phyloP scores from a whole-genome alignment of 2,888 invertebrate genomes.

The Heliconius charithonia region DNA sequence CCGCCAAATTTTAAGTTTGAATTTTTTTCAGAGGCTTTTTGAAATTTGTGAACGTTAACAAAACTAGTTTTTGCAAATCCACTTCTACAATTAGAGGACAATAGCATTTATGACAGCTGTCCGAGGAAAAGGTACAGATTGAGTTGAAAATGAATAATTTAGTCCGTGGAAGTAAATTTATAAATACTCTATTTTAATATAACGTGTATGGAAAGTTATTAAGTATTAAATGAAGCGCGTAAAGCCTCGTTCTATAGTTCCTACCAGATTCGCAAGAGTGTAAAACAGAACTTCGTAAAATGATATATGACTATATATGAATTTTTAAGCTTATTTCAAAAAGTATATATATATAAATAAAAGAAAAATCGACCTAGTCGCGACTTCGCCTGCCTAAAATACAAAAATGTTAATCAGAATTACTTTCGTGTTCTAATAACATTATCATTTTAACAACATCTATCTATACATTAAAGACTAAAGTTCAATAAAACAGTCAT shows the following conservation, averaged over 20 bases:
- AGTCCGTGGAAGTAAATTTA: background rate
- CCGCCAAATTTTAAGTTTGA: conserved; percentile 58
- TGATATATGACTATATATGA: too few relatives aligned
- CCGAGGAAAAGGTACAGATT: background rate
- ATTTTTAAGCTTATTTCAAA: too few relatives aligned
- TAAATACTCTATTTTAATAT: background rate
- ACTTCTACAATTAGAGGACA: background rate
- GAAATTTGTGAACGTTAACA: background rate
- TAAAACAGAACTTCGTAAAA: too few relatives aligned
- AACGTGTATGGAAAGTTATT: background rate
- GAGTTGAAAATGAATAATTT: background rate
- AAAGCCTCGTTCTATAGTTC: background rate
- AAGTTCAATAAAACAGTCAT: too few relatives aligned
- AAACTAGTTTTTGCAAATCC: conserved; percentile 11
- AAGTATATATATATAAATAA: too few relatives aligned
- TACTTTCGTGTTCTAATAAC: too few relatives aligned
- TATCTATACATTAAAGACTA: too few relatives aligned
- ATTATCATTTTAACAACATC: too few relatives aligned
- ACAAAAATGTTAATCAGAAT: too few relatives aligned
- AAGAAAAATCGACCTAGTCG: too few relatives aligned
- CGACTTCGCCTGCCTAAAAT: too few relatives aligned
- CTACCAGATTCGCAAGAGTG: background rate
- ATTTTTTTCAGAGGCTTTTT: conserved; percentile 25
- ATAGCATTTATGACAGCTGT: background rate
- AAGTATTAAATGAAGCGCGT: background rate